Conservation (phyloP, 1,140 invertebrate species). For the Thaumetopoea pityocampa region DNA sequence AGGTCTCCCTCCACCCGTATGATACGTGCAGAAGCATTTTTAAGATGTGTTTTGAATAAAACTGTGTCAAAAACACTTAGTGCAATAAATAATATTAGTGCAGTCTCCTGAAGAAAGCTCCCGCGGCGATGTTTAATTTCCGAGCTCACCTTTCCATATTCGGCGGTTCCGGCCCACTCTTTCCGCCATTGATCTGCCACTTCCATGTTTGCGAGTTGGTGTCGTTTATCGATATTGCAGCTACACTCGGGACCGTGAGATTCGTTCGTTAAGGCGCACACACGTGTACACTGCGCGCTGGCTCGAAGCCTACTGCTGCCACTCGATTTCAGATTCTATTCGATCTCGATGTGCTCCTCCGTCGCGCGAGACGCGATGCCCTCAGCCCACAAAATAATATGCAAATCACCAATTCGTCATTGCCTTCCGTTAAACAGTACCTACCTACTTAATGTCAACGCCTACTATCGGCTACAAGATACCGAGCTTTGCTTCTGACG, state of each 20-base stretch:
- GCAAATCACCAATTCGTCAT: constrained; percentile 45
- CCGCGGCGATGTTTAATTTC: constrained; percentile 10
- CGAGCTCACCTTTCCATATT: constrained; percentile 65
- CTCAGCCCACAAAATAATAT: constrained; percentile 43
- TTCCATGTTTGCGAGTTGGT: constrained; percentile 49
- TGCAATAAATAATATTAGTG: no score
- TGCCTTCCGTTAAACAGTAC: constrained; percentile 60
- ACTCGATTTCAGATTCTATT: constrained; percentile 3
- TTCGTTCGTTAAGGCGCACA: constrained; percentile 34
- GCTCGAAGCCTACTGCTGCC: constrained; percentile 49
- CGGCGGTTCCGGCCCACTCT: constrained; percentile 68
- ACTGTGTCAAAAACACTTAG: no score
- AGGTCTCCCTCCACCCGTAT: no score
- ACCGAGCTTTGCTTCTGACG: constrained; percentile 37
- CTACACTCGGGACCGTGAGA: constrained; percentile 52
- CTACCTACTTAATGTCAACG: constrained; percentile 62
- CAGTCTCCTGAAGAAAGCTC: no score
- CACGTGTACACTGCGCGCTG: constrained; percentile 51
- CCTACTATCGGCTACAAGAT: constrained; percentile 47
- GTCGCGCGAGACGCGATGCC: constrained; percentile 21
- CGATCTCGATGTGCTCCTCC: no score
- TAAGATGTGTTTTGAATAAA: no score
- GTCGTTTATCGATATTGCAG: constrained; percentile 57
- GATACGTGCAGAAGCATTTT: no score
- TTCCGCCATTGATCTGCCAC: constrained; percentile 67